These are phyloP conservation scores for Syngnathus rostellatus DNA, from an alignment of 2,797 vertebrate genomes.

Conservation along the genomic window DNA sequence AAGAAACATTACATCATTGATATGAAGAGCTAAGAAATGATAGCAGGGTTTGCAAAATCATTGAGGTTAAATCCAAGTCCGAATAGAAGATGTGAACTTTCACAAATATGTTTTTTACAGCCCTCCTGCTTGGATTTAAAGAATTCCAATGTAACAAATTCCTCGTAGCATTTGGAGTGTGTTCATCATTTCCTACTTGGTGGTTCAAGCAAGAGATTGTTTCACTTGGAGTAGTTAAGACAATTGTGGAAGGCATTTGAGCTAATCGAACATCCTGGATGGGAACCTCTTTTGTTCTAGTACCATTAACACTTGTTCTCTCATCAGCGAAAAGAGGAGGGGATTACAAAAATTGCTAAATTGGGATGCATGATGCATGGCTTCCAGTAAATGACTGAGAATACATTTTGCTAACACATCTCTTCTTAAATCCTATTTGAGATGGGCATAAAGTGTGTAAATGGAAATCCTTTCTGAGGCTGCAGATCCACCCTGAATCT, in stretches of 20 bases:
- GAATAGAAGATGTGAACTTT: not conserved
- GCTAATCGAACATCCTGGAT: not conserved
- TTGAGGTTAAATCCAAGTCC: not conserved
- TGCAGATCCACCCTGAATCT: not conserved
- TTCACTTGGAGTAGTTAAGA: not conserved
- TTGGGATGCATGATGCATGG: not conserved
- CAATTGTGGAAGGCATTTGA: not conserved
- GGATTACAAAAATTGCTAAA: too few species aligned
- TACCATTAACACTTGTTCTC: not conserved
- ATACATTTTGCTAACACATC: not conserved
- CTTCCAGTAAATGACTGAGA: not conserved
- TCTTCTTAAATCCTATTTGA: not conserved
- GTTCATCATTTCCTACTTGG: not conserved
- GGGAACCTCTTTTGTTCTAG: not conserved
- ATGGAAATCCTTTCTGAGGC: not conserved
- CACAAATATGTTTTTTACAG: not conserved
- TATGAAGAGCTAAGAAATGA: conserved; percentile 40
- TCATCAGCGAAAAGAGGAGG: not conserved
- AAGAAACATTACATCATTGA: conserved; percentile 50
- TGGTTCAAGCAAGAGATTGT: conserved; percentile 1
- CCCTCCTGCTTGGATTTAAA: not conserved
- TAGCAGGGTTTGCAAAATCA: conserved; percentile 10
- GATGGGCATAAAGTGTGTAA: not conserved
- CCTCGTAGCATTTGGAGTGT: not conserved
- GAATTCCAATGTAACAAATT: not conserved